phyloP scores from a whole-genome alignment of 2,113 vertebrate genomes.

The Gymnobelideus leadbeateri region DNA sequence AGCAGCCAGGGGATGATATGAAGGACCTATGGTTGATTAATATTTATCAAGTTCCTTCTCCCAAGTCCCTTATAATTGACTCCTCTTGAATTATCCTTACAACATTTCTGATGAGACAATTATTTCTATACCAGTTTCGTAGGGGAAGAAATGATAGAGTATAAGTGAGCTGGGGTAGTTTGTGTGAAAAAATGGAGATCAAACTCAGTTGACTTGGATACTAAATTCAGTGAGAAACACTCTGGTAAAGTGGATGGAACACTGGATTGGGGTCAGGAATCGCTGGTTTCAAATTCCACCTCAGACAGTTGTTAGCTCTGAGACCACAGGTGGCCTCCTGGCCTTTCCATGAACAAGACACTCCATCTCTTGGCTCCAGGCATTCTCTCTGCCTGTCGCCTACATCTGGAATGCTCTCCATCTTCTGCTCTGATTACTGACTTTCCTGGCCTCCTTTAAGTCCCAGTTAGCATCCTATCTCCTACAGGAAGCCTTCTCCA shows the following conservation, averaged over 20 bases:
- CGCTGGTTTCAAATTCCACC: no score
- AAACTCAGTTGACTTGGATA: neutral
- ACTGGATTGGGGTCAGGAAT: neutral
- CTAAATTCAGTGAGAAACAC: neutral
- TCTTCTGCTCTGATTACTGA: neutral
- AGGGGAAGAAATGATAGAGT: neutral
- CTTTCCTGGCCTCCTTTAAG: neutral
- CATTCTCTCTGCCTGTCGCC: neutral
- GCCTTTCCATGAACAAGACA: neutral
- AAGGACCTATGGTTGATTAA: neutral
- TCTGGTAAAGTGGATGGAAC: neutral
- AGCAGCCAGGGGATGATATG: neutral
- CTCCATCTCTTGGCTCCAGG: neutral
- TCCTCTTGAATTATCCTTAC: neutral
- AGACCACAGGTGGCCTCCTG: neutral
- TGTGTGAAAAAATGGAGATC: neutral
- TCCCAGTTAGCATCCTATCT: neutral
- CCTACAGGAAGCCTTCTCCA: neutral
- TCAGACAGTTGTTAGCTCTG: no score
- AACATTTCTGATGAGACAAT: neutral
- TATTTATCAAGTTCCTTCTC: neutral
- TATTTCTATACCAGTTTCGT: conserved; percentile 9
- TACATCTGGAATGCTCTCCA: no score
- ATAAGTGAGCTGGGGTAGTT: neutral
- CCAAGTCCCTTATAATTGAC: neutral